A percentile compares a stretch with the other conserved stretches of the same genome.
Evolutionary conservation across 35 echinoderm and acorn worm genomes (phyloP).

Genomic region (Chiridota heheva): DNA sequence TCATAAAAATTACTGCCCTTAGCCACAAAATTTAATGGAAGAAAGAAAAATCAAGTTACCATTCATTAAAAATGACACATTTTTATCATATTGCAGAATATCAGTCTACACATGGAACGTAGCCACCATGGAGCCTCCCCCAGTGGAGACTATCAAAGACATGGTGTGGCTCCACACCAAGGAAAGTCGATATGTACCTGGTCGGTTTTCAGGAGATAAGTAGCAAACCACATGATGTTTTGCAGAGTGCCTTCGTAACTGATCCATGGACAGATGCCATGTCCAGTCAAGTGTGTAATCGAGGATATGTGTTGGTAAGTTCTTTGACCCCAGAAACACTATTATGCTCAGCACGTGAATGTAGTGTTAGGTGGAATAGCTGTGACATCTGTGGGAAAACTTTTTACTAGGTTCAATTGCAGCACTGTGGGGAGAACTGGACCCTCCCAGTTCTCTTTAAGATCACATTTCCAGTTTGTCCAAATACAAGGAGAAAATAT

Average conservation of each 20-base stretch:
- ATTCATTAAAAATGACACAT: too few relatives aligned
- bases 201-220: constrained; percentile 93
- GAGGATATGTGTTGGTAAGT: constrained; percentile 83
- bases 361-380: neutral
- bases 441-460: neutral
- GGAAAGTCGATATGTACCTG: constrained; percentile 73
- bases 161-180: constrained; percentile 75
- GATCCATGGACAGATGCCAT: constrained; percentile 95
- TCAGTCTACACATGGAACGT: constrained; percentile 92
- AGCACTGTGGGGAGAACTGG: neutral
- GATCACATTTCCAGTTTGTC: neutral
- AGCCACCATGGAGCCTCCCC: constrained; percentile 81
- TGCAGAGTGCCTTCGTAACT: constrained; percentile 73
- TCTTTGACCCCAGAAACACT: neutral
- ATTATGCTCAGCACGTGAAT: neutral
- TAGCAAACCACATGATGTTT: constrained; percentile 88
- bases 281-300: constrained; percentile 62
- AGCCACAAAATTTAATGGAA: too few relatives aligned
- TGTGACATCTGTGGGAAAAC: neutral
- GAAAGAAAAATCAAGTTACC: too few relatives aligned
- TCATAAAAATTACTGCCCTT: too few relatives aligned
- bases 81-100: constrained; percentile 63
- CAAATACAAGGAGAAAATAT: too few relatives aligned
- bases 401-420: neutral
- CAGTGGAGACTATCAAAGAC: constrained; percentile 57